Conservation (phyloP, 2,888 invertebrate genomes). For the Cryptocephalus primarius region DNA sequence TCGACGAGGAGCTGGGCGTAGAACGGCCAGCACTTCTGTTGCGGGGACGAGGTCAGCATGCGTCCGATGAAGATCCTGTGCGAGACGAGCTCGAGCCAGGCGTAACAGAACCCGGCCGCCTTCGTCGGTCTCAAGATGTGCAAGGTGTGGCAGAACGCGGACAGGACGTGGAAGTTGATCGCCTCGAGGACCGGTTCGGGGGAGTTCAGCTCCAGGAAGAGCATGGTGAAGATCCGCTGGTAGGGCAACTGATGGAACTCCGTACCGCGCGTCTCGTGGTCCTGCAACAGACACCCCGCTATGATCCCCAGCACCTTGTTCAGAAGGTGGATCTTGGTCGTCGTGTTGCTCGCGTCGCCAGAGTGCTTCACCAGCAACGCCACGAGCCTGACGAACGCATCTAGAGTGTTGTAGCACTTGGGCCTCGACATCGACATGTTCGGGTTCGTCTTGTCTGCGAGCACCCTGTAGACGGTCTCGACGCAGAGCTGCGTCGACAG, state of each 20-base stretch:
- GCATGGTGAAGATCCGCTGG: conserved; percentile 90
- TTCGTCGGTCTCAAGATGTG: conserved; percentile 86
- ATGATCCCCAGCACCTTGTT: conserved; percentile 86
- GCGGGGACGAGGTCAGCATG: conserved; percentile 81
- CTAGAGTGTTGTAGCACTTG: conserved; percentile 91
- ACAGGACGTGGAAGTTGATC: conserved; percentile 88
- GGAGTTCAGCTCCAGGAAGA: conserved; percentile 91
- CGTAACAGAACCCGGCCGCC: conserved; percentile 94
- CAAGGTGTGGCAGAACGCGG: conserved; percentile 91
- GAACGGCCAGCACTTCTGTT: conserved; percentile 95
- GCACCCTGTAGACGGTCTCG: conserved; percentile 79
- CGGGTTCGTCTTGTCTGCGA: conserved; percentile 59
- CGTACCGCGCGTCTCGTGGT: conserved; percentile 82
- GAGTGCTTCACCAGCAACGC: conserved; percentile 91
- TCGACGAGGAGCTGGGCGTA: conserved; percentile 94
- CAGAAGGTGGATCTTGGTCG: conserved; percentile 92
- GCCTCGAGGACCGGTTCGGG: conserved; percentile 89
- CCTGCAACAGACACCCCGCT: conserved; percentile 88
- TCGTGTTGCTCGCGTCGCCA: conserved; percentile 79
- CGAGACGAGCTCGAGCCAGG: conserved; percentile 96
- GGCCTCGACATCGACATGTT: conserved; percentile 54
- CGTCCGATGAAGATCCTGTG: conserved; percentile 93
- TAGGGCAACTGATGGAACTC: conserved; percentile 97
- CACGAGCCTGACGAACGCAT: conserved; percentile 85
- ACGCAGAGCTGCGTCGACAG: conserved; percentile 94